phyloP scores from a whole-genome alignment of 2,797 vertebrate genomes.

The Aeoliscus strigatus region DNA sequence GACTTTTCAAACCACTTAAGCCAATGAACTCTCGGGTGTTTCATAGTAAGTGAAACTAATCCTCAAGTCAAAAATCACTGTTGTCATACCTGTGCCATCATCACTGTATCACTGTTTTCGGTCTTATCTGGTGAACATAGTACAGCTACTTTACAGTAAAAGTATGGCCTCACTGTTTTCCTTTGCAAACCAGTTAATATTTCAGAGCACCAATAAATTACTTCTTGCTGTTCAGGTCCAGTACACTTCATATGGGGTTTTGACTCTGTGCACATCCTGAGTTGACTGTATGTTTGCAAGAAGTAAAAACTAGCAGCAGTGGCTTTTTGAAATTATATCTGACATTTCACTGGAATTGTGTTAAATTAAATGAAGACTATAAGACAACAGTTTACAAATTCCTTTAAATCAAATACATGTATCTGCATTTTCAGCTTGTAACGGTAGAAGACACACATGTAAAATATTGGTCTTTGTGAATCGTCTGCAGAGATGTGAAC shows the following conservation, averaged over 20 bases:
- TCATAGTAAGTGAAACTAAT: conserved; percentile 6
- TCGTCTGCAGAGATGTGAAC: too few relatives aligned
- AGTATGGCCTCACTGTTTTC: conserved; percentile 7
- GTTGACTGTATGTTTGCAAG: too few relatives aligned
- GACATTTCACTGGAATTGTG: too few relatives aligned
- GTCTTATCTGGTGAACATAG: conserved; percentile 7
- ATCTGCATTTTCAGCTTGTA: too few relatives aligned
- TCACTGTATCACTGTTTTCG: conserved; percentile 16
- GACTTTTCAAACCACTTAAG: conserved; percentile 26
- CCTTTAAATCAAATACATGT: too few relatives aligned
- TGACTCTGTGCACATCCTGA: neutral
- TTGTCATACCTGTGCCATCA: conserved; percentile 5
- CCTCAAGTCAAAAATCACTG: conserved; percentile 26
- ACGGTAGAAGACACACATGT: too few relatives aligned
- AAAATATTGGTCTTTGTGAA: too few relatives aligned
- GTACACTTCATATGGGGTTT: conserved; percentile 11
- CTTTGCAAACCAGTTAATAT: conserved; percentile 2
- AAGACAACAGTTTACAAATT: too few relatives aligned
- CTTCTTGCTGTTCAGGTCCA: conserved; percentile 11
- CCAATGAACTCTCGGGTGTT: conserved; percentile 7
- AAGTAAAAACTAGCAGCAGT: too few relatives aligned
- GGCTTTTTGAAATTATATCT: too few relatives aligned
- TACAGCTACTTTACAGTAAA: conserved; percentile 1
- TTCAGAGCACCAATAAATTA: neutral
- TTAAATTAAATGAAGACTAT: too few relatives aligned